Conservation (phyloP, 2,113 vertebrate species). For the Hystrix brachyura region DNA sequence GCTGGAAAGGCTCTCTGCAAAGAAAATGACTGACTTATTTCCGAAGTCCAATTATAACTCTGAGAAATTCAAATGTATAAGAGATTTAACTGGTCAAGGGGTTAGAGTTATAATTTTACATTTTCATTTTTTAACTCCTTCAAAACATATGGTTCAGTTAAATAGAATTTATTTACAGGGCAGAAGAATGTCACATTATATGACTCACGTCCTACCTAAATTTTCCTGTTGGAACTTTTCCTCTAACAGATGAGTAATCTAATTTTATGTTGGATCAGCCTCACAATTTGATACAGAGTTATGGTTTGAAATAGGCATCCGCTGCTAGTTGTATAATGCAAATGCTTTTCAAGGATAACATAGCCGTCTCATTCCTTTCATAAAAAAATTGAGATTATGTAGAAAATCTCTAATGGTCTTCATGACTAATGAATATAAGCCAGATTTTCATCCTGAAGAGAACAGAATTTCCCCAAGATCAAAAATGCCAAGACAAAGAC, state of each 20-base stretch:
- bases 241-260: conserved; percentile 80
- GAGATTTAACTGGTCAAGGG: conserved; percentile 46
- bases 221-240: conserved; percentile 79
- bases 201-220: conserved; percentile 81
- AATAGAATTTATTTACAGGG: conserved; percentile 74
- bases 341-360: conserved; percentile 34
- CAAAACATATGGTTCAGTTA: conserved; percentile 78
- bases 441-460: conserved; percentile 45
- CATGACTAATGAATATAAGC: background rate
- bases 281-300: conserved; percentile 62
- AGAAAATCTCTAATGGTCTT: conserved; percentile 41
- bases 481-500: conserved; percentile 19
- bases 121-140: conserved; percentile 64
- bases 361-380: conserved; percentile 7
- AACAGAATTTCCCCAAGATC: background rate
- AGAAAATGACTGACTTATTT: conserved; percentile 29
- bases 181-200: conserved; percentile 75
- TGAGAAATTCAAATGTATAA: conserved; percentile 58
- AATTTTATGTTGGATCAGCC: conserved; percentile 75
- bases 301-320: conserved; percentile 69
- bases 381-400: conserved; percentile 40
- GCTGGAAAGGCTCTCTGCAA: conserved; percentile 39
- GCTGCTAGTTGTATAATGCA: conserved; percentile 64
- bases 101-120: conserved; percentile 43
- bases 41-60: conserved; percentile 25